phyloP scores from a whole-genome alignment of 2,113 vertebrate genomes.

The Bujurquina vittata region DNA sequence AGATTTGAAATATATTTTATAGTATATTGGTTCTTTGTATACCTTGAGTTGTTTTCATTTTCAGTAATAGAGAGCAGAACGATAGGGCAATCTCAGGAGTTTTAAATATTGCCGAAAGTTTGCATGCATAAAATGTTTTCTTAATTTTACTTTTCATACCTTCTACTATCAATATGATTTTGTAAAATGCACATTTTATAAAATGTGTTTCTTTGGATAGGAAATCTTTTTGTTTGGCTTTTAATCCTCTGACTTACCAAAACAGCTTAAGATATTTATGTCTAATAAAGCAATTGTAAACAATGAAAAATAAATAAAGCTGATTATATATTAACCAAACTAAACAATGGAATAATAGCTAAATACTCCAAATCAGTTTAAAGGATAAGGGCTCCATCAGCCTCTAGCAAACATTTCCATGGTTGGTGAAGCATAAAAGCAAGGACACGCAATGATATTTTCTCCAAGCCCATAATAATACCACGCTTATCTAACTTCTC shows the following conservation, averaged over 20 bases:
- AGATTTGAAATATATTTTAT: not conserved
- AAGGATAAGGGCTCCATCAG: not conserved
- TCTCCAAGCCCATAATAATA: not conserved
- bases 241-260: not conserved
- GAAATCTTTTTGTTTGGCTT: not conserved
- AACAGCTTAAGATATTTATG: not conserved
- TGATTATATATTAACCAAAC: not conserved
- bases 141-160: not conserved
- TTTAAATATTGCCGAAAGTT: not conserved
- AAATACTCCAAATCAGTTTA: not conserved
- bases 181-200: not conserved
- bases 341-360: slow-evolving; percentile 1
- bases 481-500: not conserved
- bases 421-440: not conserved
- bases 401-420: not conserved
- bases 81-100: not conserved
- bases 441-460: not conserved
- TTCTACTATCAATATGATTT: not conserved
- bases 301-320: not conserved
- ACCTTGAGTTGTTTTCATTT: not conserved
- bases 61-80: not conserved
- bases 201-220: not conserved
- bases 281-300: not conserved
- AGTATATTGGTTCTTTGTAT: not conserved
- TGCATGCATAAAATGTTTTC: not conserved